Percentiles rank a stretch among this genome's conserved stretches.
These are phyloP conservation scores for Andricus quercusramuli DNA, from an alignment of 2,888 invertebrate species.

Conservation along the genomic window DNA sequence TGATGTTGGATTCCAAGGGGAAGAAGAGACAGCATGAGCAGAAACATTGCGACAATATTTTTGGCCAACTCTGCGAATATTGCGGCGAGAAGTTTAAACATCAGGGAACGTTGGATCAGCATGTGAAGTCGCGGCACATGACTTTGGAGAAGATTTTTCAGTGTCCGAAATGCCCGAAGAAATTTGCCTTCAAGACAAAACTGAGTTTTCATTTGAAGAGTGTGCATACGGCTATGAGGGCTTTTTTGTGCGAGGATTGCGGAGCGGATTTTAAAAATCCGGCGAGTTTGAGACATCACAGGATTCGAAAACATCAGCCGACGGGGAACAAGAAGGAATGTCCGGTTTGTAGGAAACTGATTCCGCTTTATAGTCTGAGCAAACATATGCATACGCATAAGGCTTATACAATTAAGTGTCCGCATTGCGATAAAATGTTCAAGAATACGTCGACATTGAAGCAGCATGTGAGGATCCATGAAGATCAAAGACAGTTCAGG, in stretches of 20 bases:
- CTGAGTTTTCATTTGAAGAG: slow-evolving; percentile 75
- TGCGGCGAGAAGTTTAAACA: slow-evolving; percentile 77
- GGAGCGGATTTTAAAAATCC: slow-evolving; percentile 77
- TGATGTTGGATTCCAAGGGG: slow-evolving; percentile 72
- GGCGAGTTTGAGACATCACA: slow-evolving; percentile 74
- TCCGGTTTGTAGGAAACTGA: slow-evolving; percentile 72
- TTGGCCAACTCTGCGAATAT: slow-evolving; percentile 74
- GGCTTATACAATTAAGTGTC: slow-evolving; percentile 75
- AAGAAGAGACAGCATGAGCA: slow-evolving; percentile 77
- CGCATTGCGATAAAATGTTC: slow-evolving; percentile 77
- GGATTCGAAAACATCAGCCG: slow-evolving; percentile 75
- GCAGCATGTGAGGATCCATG: slow-evolving; percentile 76
- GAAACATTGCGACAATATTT: slow-evolving; percentile 73
- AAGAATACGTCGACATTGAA: slow-evolving; percentile 76
- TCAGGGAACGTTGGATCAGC: slow-evolving; percentile 76
- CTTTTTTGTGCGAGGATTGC: slow-evolving; percentile 75
- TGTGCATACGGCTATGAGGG: slow-evolving; percentile 73
- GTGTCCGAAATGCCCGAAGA: slow-evolving; percentile 75
- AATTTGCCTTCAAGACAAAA: slow-evolving; percentile 76
- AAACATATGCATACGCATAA: slow-evolving; percentile 78
- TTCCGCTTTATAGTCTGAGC: slow-evolving; percentile 76
- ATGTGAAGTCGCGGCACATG: slow-evolving; percentile 74
- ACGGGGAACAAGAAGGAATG: slow-evolving; percentile 74
- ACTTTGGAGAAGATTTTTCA: slow-evolving; percentile 75
- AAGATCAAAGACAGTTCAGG: slow-evolving; percentile 74